A percentile compares a stretch with the other conserved stretches of the same genome.
Evolutionary conservation across 2,113 vertebrate genomes (phyloP).

Genomic region (Ondatra zibethicus): DNA sequence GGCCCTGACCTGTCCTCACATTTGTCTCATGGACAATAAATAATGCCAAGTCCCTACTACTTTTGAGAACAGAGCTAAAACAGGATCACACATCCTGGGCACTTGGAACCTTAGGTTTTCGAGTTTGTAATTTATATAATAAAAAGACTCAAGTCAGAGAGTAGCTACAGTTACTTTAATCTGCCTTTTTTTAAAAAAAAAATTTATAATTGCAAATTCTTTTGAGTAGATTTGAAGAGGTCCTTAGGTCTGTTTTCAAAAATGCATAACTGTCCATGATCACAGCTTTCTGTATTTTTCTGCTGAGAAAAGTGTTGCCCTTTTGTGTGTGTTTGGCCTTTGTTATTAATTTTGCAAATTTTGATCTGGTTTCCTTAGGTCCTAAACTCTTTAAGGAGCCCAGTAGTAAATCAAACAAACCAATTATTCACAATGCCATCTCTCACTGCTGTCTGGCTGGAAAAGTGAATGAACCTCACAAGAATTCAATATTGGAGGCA

Average conservation of each 20-base stretch:
- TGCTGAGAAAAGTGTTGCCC: accelerated
- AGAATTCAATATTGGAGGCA: constrained; percentile 95
- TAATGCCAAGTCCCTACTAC: no score
- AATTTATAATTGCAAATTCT: not conserved
- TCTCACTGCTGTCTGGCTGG: constrained; percentile 97
- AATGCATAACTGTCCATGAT: accelerated
- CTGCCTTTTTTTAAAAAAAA: not conserved
- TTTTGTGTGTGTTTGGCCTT: accelerated
- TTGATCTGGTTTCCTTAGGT: constrained; percentile 83
- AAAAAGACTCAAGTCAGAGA: not conserved
- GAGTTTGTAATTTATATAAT: not conserved
- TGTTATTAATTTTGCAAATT: not conserved
- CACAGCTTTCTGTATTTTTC: not conserved
- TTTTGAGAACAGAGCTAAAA: not conserved
- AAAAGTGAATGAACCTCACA: constrained; percentile 95
- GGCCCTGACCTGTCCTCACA: not conserved
- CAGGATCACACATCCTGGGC: not conserved
- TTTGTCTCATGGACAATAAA: not conserved
- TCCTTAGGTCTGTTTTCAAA: not conserved
- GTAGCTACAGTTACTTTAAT: no score
- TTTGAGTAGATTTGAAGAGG: not conserved
- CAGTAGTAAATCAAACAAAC: constrained; percentile 97
- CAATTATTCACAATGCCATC: constrained; percentile 96
- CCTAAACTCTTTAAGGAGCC: constrained; percentile 98
- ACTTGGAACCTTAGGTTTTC: not conserved